Percentiles rank a stretch among this genome's conserved stretches.
These are phyloP conservation scores for Nymphalis polychloros DNA, from an alignment of 2,888 invertebrate species.

Conservation along the genomic window DNA sequence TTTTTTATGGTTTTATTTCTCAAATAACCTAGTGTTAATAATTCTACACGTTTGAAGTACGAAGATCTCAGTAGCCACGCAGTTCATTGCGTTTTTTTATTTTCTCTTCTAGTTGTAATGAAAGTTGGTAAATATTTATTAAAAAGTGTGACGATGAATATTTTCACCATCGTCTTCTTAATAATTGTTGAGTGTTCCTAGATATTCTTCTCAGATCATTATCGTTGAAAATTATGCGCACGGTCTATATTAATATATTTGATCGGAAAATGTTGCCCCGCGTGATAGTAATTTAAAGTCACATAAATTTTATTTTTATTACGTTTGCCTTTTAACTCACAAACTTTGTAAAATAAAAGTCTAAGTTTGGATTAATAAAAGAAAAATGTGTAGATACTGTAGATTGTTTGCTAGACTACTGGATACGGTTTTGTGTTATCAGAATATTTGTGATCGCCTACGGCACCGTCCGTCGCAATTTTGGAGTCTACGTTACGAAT, in stretches of 20 bases:
- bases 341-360: not conserved
- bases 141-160: no score
- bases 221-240: not conserved
- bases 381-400: constrained; percentile 1
- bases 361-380: constrained; percentile 2
- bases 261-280: not conserved
- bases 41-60: no score
- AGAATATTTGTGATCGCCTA: not conserved
- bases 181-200: no score
- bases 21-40: no score
- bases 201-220: no score
- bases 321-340: constrained; percentile 1
- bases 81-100: no score
- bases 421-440: not conserved
- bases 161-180: no score
- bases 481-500: not conserved
- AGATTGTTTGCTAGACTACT: not conserved
- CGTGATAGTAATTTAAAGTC: constrained; percentile 1
- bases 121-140: no score
- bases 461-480: not conserved
- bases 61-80: no score
- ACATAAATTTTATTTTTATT: constrained; percentile 4
- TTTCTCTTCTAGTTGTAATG: no score
- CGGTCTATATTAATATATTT: not conserved
- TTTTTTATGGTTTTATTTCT: no score